A percentile compares a stretch with the other conserved stretches of the same genome.
These are phyloP conservation scores for Ceramica pisi DNA, from an alignment of 2,888 invertebrate genomes.

Conservation along the genomic window DNA sequence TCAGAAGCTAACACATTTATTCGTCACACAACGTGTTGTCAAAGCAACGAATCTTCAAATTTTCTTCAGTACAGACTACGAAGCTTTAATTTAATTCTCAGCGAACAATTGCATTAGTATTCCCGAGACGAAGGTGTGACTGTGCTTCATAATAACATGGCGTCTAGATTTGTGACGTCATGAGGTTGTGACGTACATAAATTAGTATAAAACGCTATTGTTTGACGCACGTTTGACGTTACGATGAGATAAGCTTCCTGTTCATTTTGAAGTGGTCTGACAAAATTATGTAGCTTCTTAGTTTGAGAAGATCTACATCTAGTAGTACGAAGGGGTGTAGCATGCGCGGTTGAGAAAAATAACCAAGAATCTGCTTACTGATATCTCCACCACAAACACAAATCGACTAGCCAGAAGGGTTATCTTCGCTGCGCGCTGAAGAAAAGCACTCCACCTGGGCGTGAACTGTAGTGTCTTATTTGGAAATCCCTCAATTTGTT, in stretches of 20 bases:
- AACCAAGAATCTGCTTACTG: no score
- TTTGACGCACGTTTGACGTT: slow-evolving; percentile 15
- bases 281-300: neutral
- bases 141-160: slow-evolving; percentile 23
- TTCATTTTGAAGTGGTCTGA: neutral
- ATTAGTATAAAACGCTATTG: neutral
- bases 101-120: slow-evolving; percentile 34
- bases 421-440: no score
- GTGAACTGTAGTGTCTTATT: no score
- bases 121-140: slow-evolving; percentile 18
- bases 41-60: slow-evolving; percentile 36
- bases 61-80: slow-evolving; percentile 26
- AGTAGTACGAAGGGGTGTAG: no score
- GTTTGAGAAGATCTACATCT: no score
- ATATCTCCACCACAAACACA: no score
- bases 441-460: no score
- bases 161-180: slow-evolving; percentile 44
- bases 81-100: slow-evolving; percentile 45
- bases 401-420: no score
- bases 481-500: no score
- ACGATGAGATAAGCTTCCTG: neutral
- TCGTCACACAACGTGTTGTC: neutral
- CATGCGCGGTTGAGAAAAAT: no score
- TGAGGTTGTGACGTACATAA: slow-evolving; percentile 23
- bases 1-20: slow-evolving; percentile 15